Evolutionary conservation across 35 echinoderm and acorn worm genomes (phyloP), one percentile per base, ranked within the genome.

Genomic region (Diadema setosum): DNA sequence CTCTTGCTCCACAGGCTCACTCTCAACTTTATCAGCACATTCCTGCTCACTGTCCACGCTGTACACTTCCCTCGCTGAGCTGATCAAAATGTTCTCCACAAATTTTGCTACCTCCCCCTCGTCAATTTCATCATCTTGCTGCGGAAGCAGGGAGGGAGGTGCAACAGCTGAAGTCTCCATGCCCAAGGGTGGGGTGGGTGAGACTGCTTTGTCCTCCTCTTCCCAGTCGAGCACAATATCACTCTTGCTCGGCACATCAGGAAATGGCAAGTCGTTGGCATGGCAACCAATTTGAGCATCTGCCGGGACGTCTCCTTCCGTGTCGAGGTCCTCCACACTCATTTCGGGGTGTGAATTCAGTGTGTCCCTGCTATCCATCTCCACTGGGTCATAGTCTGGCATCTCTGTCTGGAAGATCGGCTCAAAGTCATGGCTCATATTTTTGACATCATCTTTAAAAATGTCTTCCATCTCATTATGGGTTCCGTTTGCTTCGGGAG

Each of bases 201-300:
- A 26, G 7, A 18, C 9, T 15, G 39, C 2, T 5, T 39, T 41
- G 9, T 78, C 27, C 39, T 78, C 73, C n/a, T 42, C 40, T 36
- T 78, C 73, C 73, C 73, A 78, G 20, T 78, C 4, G 14, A 78
- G 40, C 6, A 36, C 29, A 39, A 78, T 42, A 78, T 78, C 73
- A 78, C 73, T 78, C 44, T 78, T 78, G n/a, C 73, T 42, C n/a
- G 73, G 40, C 73, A 78, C 37, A 78, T 78, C 73, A 39, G 73
- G 73, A 78, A 78, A 78, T 26, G 73, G 73, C n/a, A 78, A 78
- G 40, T 76, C 70, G 37, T 14, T 40, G 25, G 39, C 73, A 16
- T 11, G 9, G 48, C n/a, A 9, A 52, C 9, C 48, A 11, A 52
- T n/a, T 9, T 52, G 48, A 9, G 39, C 44, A 21, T 44, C 40